Evolutionary conservation across 2,113 vertebrate genomes (phyloP), one percentile per base, ranked within the genome.

Genomic region (Turdus rufiventris): DNA sequence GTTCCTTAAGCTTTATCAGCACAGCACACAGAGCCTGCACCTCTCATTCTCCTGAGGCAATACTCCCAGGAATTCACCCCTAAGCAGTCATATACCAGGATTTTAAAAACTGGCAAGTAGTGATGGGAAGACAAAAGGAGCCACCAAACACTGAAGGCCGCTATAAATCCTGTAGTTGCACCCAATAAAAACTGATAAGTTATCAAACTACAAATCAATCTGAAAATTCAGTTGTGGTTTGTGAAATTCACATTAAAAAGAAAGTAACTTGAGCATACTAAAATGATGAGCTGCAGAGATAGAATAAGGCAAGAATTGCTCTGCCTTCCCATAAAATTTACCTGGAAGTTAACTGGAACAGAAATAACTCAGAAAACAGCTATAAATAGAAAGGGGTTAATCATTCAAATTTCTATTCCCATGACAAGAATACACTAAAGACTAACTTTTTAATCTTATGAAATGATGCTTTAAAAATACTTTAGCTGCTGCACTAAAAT

Each of bases 311-410:
- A 91, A 81, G 50, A 85, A 85, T 10, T 60, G 31, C 20, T 57
- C 66, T 70, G 24, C 36, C 23, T 47, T 82, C 54, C 50, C 74
- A 18, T 43, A 53, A 72, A 87, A 75, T 70, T 34, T 88, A 76
- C 74, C 54, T 61, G 40, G 23, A 84, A 47, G 26, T 85, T 88
- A 92, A 91, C 16, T 93, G 47, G 85, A 89, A 75, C 54, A 33
- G 33, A 36, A 91, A 51, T 79, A 82, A 93, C 48, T 75, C 81
- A 29, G 53, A 84, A 85, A 93, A 87, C 6, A 91, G 58, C 34
- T 94, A 92, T 89, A 95, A 95, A 93, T 84, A 94, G 77, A 94
- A 87, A 26, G 53, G 57, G 57, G 65, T 92, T 96, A 94, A 94
- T 91, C 50, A 91, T 45, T 91, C 33, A 26, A 36, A 79, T 54